A percentile compares a stretch with the other conserved stretches of the same genome.
These are phyloP conservation scores for Condylura cristata DNA, from an alignment of 2,113 vertebrate genomes.

Conservation along the genomic window DNA sequence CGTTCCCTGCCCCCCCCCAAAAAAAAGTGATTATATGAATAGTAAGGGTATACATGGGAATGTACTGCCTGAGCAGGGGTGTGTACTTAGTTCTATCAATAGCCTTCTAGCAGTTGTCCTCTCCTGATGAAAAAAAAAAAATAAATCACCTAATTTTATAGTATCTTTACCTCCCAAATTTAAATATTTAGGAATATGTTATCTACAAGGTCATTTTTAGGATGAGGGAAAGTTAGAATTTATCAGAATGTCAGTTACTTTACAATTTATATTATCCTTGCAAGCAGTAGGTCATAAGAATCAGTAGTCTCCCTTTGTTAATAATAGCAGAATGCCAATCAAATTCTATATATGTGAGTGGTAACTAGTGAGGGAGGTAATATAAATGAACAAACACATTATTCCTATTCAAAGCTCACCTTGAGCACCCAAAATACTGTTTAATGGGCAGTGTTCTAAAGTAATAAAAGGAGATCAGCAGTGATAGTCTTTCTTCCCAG, in stretches of 20 bases:
- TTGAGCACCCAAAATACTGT: background rate
- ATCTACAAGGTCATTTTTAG: slow-evolving; percentile 4
- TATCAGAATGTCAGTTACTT: background rate
- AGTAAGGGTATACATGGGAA: background rate
- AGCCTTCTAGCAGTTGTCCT: background rate
- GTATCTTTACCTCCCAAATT: background rate
- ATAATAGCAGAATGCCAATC: background rate
- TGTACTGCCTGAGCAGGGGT: background rate
- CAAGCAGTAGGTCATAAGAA: background rate
- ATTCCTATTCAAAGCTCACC: background rate
- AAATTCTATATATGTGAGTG: background rate
- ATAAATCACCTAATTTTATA: too few relatives aligned
- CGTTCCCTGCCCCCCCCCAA: background rate
- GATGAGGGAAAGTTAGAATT: background rate
- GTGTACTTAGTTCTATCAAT: background rate
- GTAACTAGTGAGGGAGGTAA: background rate
- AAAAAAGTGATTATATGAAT: background rate
- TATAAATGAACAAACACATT: background rate
- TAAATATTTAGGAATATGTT: slow-evolving; percentile 23
- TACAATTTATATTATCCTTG: background rate
- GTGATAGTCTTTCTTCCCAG: background rate
- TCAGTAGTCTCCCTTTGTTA: background rate
- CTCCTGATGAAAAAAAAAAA: too few relatives aligned
- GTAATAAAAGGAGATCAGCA: background rate
- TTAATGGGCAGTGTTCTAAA: background rate